phyloP scores from a whole-genome alignment of 2,113 vertebrate genomes.

The Glaucomys volans region DNA sequence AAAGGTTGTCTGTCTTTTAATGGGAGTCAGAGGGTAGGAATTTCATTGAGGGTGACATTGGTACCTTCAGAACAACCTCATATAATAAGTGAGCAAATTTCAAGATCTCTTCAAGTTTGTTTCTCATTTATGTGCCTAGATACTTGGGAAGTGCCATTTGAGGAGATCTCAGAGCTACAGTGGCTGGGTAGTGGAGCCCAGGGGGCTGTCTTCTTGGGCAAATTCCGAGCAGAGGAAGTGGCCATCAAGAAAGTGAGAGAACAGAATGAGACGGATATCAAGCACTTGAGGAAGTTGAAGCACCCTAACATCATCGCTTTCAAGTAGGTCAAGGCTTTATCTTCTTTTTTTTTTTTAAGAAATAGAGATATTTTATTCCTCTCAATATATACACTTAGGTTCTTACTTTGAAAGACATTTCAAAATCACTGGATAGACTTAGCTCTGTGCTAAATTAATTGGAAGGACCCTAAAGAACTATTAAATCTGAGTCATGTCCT shows the following conservation, averaged over 20 bases:
- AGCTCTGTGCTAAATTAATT: background rate
- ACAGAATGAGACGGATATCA: constrained; percentile 99
- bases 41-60: background rate
- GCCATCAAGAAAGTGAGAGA: constrained; percentile 99
- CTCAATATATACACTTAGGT: background rate
- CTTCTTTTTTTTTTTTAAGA: constrained; percentile 19
- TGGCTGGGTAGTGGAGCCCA: constrained; percentile 99
- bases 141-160: constrained; percentile 98
- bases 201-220: constrained; percentile 97
- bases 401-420: constrained; percentile 32
- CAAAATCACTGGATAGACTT: background rate
- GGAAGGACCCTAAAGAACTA: background rate
- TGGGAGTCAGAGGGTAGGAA: background rate
- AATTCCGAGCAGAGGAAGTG: constrained; percentile 96
- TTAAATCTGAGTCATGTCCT: background rate
- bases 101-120: background rate
- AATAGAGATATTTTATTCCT: constrained; percentile 32
- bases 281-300: constrained; percentile 97
- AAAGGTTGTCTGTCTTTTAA: background rate
- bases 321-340: constrained; percentile 90
- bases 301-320: constrained; percentile 99
- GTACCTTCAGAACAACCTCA: background rate
- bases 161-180: constrained; percentile 99
- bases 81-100: background rate
- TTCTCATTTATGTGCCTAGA: constrained; percentile 86